These are phyloP conservation scores for Macropis europaea DNA, from an alignment of 2,888 invertebrate genomes.

Conservation along the genomic window DNA sequence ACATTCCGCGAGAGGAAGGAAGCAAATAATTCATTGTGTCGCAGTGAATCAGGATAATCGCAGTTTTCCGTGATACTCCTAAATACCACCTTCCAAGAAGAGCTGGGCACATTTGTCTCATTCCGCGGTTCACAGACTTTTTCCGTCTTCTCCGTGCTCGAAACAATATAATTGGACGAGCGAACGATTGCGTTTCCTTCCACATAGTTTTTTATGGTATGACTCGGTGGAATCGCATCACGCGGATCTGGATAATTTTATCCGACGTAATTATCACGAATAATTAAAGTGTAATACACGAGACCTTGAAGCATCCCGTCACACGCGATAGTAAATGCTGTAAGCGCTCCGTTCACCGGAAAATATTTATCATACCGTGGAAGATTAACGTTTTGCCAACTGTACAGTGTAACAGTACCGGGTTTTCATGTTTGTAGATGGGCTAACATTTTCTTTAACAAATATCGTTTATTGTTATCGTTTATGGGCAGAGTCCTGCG, in stretches of 20 bases:
- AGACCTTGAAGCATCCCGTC: background rate
- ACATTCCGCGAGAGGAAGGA: background rate
- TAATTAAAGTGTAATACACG: slow-evolving; percentile 1
- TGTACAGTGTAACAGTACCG: no score
- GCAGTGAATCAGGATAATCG: slow-evolving; percentile 1
- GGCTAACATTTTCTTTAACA: no score
- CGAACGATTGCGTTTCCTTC: background rate
- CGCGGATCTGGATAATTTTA: background rate
- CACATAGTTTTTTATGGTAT: background rate
- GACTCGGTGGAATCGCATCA: background rate
- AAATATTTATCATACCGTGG: slow-evolving; percentile 4
- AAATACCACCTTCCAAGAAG: slow-evolving; percentile 20
- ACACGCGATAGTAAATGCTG: slow-evolving; percentile 1
- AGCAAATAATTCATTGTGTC: slow-evolving; percentile 18
- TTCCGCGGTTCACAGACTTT: background rate
- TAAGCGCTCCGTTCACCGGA: slow-evolving; percentile 6
- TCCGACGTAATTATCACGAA: background rate
- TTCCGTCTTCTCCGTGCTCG: background rate
- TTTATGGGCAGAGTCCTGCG: no score
- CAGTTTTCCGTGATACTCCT: background rate
- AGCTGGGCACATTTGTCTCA: background rate
- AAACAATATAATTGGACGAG: background rate
- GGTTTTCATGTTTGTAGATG: no score
- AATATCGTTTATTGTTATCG: no score
- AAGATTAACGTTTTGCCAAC: no score